Percentiles rank a stretch among this genome's conserved stretches.
phyloP scores from a whole-genome alignment of 2,888 invertebrate species.

The Odontocolon sp. region DNA sequence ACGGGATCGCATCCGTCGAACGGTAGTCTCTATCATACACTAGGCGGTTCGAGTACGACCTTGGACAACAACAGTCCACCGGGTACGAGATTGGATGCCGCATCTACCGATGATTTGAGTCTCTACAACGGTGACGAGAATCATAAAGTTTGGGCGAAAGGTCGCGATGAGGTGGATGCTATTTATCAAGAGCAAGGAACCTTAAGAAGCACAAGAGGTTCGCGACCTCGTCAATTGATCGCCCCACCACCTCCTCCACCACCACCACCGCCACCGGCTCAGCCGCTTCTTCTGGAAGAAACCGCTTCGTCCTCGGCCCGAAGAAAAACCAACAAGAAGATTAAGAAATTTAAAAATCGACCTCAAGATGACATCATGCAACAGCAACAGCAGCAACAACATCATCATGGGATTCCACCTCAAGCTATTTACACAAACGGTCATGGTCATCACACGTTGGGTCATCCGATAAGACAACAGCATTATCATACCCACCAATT shows the following conservation, averaged over 20 bases:
- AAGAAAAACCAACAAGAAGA: slow-evolving; percentile 75
- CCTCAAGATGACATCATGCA: slow-evolving; percentile 74
- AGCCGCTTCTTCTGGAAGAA: slow-evolving; percentile 75
- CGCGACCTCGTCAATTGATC: slow-evolving; percentile 92
- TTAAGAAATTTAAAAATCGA: slow-evolving; percentile 76
- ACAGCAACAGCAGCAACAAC: slow-evolving; percentile 75
- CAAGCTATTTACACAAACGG: slow-evolving; percentile 78
- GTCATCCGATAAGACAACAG: slow-evolving; percentile 77
- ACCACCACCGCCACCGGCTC: slow-evolving; percentile 81
- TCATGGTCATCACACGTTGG: slow-evolving; percentile 77
- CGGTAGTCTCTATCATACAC: slow-evolving; percentile 78
- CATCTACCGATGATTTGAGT: slow-evolving; percentile 88
- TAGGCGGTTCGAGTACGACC: slow-evolving; percentile 80
- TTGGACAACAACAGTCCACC: slow-evolving; percentile 79
- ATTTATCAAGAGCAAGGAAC: slow-evolving; percentile 85
- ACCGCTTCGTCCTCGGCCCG: slow-evolving; percentile 71
- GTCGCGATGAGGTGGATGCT: slow-evolving; percentile 87
- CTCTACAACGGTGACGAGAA: slow-evolving; percentile 96
- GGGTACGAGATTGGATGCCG: slow-evolving; percentile 79
- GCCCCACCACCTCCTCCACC: slow-evolving; percentile 91
- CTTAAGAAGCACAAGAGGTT: slow-evolving; percentile 81
- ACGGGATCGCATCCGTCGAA: slow-evolving; percentile 66
- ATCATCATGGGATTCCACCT: slow-evolving; percentile 56
- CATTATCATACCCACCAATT: slow-evolving; percentile 73
- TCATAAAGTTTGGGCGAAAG: slow-evolving; percentile 96